Evolutionary conservation across 2,888 invertebrate genomes (phyloP), one percentile per base, ranked within the genome.

Genomic region (Zootermopsis nevadensis): DNA sequence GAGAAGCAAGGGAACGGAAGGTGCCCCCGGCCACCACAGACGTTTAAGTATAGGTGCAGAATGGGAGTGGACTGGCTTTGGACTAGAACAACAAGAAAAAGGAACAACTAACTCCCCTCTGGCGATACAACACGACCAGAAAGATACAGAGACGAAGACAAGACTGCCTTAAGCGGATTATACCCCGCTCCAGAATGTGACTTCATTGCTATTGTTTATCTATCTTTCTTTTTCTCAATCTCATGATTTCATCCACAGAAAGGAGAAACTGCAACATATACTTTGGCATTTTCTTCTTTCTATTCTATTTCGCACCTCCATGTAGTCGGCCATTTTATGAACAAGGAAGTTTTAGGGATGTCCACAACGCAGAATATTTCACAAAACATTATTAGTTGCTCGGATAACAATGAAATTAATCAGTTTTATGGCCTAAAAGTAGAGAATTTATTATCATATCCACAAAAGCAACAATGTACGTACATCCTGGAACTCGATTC

Each of bases 161-260:
- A 35, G 79, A 80, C 80, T 80, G 83, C 69, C 80, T 80, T 80
- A 83, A 83, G 83, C 80, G 83, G 83, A 83, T 83, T 83, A 83
- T 10, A 67, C 38, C 53, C 66, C 15, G 22, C 31, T 30, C 55
- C 55, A 30, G 27, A 79, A 60, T 79, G 79, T 66, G 79, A 33
- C 66, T 79, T 79, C 79, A 79, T 79, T 79, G 66, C 60, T 79
- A 77, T 60, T n/a, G 27, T 79, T 60, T 27, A 31, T 77, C 31
- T 55, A n/a, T 79, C n/a, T 79, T 66, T 79, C 53, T 35, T n/a
- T 33, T 74, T 74, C n/a, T 33, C 6, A 2, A 27, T 27, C n/a
- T 38, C 35, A 42, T 74, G 38, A 74, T 74, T n/a, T 74, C 74
- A 74, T 74, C 38, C 38, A 24, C 35, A 38, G n/a, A 72, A 72